phyloP scores from a whole-genome alignment of 2,113 vertebrate species.

The Willisornis vidua region DNA sequence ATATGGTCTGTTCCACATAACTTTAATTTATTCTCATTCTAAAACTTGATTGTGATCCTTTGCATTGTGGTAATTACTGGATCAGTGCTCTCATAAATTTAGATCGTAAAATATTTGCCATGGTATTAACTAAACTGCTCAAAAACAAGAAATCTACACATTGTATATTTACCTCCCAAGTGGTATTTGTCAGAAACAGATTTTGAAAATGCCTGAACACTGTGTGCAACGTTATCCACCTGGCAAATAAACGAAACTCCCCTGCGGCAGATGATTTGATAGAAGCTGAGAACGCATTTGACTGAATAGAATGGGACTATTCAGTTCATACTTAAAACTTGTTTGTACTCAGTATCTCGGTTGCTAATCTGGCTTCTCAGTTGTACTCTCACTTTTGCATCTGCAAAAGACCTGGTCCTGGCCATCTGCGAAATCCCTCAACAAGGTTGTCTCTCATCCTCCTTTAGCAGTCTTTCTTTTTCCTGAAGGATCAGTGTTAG shows the following conservation, averaged over 20 bases:
- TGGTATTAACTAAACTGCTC: neutral
- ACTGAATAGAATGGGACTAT: constrained; percentile 52
- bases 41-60: constrained; percentile 19
- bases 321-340: constrained; percentile 19
- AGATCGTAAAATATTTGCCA: constrained; percentile 21
- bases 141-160: neutral
- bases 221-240: constrained; percentile 59
- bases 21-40: constrained; percentile 16
- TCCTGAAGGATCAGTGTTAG: neutral
- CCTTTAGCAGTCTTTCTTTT: neutral
- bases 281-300: constrained; percentile 58
- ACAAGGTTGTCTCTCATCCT: neutral
- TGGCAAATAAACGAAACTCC: constrained; percentile 43
- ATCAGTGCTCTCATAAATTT: constrained; percentile 22
- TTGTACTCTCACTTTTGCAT: neutral
- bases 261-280: constrained; percentile 56
- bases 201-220: constrained; percentile 23
- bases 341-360: neutral
- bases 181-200: constrained; percentile 52
- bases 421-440: neutral
- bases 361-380: constrained; percentile 40
- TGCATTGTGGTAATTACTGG: neutral
- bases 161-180: constrained; percentile 40
- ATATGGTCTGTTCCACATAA: neutral
- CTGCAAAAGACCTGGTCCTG: constrained; percentile 6